Base-by-base conservation (phyloP, 35 echinoderm and acorn worm species). In the Anneissia japonica region DNA sequence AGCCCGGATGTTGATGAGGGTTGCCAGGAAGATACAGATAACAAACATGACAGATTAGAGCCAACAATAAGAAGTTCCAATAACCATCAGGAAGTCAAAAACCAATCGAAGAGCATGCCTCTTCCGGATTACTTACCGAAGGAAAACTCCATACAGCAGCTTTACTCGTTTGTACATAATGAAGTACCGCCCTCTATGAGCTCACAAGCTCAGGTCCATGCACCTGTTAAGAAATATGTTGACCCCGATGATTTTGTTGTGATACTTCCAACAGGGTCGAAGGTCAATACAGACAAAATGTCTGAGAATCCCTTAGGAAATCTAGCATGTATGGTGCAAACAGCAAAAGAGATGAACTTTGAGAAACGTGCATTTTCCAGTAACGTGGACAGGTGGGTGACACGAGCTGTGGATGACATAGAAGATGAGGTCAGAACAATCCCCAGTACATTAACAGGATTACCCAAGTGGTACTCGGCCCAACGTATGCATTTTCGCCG, bases 291-390 rank as follows among this genome's bases (percentile, higher is more conserved):
- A n/a, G 56, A 80, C 3, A 46, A 80, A 14, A 38, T 89, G 72
- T 80, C 80, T 36, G 80, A 46, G 7, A 92, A 92, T 87, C 90
- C 90, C 21, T 85, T 92, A 34, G 90, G 85, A 37, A 92, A 87
- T 46, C 55, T 92, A 36, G 79, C 90, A n/a, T 88, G 81, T 37
- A 92, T 92, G 90, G 90, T 92, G n/a, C 85, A 92, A 39, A 87
- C 90, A 39, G 90, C 90, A 3, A 87, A 87, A 38, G 82, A 92
- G 46, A 82, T 87, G 45, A 92, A 92, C 75, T 92, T 92, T 86
- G 73, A 79, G 77, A 85, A 72, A 32, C 39, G 38, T 38, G 85
- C 90, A 32, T 86, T 78, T 46, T 83, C 46, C n/a, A 81, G 32
- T 10, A 85, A 85, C 37, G 46, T 84, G 19, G 76, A 85, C 16